A percentile compares a stretch with the other conserved stretches of the same genome.
These are phyloP conservation scores for Odocoileus virginianus DNA, from an alignment of 2,113 vertebrate species.

Conservation along the genomic window DNA sequence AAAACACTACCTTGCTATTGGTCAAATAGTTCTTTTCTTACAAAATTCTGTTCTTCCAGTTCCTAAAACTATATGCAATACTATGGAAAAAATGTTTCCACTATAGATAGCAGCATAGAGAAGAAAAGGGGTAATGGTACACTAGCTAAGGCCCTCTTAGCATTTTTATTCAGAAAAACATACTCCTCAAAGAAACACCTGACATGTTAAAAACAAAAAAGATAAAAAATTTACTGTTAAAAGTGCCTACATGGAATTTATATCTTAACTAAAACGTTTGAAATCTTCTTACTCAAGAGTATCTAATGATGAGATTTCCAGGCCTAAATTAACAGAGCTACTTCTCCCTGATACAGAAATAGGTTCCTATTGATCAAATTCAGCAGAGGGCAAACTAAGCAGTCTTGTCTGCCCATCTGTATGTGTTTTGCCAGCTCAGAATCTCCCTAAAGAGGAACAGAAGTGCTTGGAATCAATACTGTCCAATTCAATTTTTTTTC, in stretches of 20 bases:
- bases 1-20: not conserved
- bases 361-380: conserved; percentile 85
- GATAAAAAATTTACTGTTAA: conserved; percentile 3
- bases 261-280: conserved; percentile 56
- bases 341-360: conserved; percentile 83
- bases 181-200: not conserved
- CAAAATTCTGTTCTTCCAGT: not conserved
- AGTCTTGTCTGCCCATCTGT: conserved; percentile 79
- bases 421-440: conserved; percentile 81
- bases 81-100: not conserved
- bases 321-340: conserved; percentile 81
- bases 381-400: conserved; percentile 80
- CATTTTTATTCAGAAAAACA: not conserved
- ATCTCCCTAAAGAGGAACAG: conserved; percentile 81
- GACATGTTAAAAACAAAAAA: not conserved
- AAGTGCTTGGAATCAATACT: conserved; percentile 86
- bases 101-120: not conserved
- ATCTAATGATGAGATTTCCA: conserved; percentile 79
- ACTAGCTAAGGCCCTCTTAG: not conserved
- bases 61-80: not conserved
- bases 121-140: not conserved
- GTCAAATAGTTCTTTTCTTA: not conserved
- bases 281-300: conserved; percentile 57
- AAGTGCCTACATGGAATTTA: conserved; percentile 51
- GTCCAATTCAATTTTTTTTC: conserved; percentile 85